Evolutionary conservation across 2,113 vertebrate species (phyloP).

Genomic region (Phoenicopterus ruber): DNA sequence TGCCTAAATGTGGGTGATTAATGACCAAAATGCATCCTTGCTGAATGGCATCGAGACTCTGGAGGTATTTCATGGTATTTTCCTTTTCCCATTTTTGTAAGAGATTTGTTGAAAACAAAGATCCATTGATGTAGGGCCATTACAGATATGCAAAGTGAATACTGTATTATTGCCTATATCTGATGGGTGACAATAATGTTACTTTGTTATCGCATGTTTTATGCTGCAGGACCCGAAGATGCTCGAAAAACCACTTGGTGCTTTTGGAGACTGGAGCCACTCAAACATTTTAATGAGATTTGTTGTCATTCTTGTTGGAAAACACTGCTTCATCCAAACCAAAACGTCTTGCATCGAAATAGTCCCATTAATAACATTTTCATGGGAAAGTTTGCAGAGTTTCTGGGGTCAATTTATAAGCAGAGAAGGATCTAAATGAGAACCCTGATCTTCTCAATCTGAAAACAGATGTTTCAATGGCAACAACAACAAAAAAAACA

Average conservation of each 20-base stretch:
- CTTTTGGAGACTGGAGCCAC: background rate
- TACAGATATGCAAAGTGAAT: slow-evolving; percentile 35
- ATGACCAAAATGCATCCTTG: slow-evolving; percentile 60
- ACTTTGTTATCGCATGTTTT: background rate
- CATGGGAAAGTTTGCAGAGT: slow-evolving; percentile 50
- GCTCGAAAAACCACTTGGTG: background rate
- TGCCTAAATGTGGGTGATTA: slow-evolving; percentile 55
- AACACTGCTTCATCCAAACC: background rate
- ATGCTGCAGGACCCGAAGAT: background rate
- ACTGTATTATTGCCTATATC: slow-evolving; percentile 20
- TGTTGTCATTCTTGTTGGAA: background rate
- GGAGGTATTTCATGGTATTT: slow-evolving; percentile 40
- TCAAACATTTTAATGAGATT: slow-evolving; percentile 34
- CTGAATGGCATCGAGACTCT: slow-evolving; percentile 50
- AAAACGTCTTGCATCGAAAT: background rate
- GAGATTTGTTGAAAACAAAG: slow-evolving; percentile 33
- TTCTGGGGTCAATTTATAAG: slow-evolving; percentile 53
- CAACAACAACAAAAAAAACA: background rate
- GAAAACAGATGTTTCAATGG: slow-evolving; percentile 47
- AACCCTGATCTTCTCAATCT: background rate
- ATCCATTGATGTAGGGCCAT: slow-evolving; percentile 34
- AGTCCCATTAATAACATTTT: slow-evolving; percentile 33
- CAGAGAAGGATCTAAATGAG: background rate
- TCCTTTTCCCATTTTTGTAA: slow-evolving; percentile 3
- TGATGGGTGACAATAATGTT: slow-evolving; percentile 21